Percentiles rank a stretch among this genome's conserved stretches.
phyloP scores from a whole-genome alignment of 2,888 invertebrate genomes.

The Frankliniella intonsa region DNA sequence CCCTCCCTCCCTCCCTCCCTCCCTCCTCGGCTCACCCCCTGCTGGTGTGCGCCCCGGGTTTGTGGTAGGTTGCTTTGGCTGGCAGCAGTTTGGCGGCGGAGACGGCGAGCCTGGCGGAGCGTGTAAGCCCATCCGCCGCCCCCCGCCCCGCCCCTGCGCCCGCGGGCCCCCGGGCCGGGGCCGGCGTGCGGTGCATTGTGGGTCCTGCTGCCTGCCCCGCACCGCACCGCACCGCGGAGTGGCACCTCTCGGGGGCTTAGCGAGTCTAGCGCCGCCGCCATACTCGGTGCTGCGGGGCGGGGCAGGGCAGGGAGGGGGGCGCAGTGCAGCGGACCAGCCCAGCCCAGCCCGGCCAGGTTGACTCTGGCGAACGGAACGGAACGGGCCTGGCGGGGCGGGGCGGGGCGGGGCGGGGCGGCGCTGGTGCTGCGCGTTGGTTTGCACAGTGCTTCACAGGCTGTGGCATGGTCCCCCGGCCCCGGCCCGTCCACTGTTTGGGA shows the following conservation, averaged over 20 bases:
- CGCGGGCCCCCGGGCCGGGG: background rate
- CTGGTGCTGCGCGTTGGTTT: background rate
- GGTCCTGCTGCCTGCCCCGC: background rate
- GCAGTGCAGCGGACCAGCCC: background rate
- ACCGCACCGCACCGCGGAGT: too few relatives aligned
- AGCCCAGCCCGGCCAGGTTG: too few relatives aligned
- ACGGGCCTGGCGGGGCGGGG: too few relatives aligned
- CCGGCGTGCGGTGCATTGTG: background rate
- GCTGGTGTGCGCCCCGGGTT: background rate
- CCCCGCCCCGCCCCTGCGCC: background rate
- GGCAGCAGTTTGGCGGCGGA: constrained; percentile 9
- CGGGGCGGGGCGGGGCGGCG: background rate
- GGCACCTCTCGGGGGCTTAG: too few relatives aligned
- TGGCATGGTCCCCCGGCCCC: too few relatives aligned
- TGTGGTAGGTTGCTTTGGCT: background rate
- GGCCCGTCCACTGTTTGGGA: constrained; percentile 25
- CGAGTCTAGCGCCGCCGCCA: background rate
- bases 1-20: constrained; percentile 17
- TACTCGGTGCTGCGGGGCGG: background rate
- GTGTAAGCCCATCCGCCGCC: background rate
- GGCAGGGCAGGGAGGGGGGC: background rate
- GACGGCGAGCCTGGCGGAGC: background rate
- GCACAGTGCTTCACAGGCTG: background rate
- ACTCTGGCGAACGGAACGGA: too few relatives aligned
- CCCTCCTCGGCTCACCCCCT: constrained; percentile 26